These are phyloP conservation scores for Acanthornis magna DNA, from an alignment of 2,797 vertebrate genomes.

Conservation along the genomic window DNA sequence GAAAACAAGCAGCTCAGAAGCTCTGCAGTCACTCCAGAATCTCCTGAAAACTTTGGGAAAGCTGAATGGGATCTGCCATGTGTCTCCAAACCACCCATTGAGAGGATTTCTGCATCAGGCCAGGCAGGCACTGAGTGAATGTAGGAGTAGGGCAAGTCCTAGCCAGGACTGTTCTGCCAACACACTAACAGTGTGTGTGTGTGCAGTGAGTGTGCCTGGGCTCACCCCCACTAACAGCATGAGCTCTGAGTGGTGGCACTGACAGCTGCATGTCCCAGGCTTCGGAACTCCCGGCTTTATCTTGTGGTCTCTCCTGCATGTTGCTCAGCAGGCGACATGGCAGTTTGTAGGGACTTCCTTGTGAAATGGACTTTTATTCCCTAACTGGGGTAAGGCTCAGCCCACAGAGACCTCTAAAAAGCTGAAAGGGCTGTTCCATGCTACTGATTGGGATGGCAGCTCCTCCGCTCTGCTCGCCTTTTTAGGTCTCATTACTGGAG, in stretches of 20 bases:
- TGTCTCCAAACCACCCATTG: conserved; percentile 67
- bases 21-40: conserved; percentile 21
- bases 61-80: conserved; percentile 68
- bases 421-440: background rate
- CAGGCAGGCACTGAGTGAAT: conserved; percentile 84
- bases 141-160: background rate
- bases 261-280: background rate
- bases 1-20: background rate
- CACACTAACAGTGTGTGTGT: background rate
- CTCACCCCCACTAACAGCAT: conserved; percentile 59
- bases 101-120: conserved; percentile 88
- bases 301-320: background rate
- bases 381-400: background rate
- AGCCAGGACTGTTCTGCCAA: background rate
- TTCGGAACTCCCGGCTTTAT: background rate
- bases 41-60: conserved; percentile 57
- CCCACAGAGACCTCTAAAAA: background rate
- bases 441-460: background rate
- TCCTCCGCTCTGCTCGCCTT: background rate
- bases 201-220: background rate
- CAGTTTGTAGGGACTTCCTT: background rate
- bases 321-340: background rate
- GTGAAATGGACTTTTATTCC: background rate
- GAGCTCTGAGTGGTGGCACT: background rate
- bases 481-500: background rate